phyloP scores from a whole-genome alignment of 2,888 invertebrate genomes.

The Caenorhabditis wallacei region DNA sequence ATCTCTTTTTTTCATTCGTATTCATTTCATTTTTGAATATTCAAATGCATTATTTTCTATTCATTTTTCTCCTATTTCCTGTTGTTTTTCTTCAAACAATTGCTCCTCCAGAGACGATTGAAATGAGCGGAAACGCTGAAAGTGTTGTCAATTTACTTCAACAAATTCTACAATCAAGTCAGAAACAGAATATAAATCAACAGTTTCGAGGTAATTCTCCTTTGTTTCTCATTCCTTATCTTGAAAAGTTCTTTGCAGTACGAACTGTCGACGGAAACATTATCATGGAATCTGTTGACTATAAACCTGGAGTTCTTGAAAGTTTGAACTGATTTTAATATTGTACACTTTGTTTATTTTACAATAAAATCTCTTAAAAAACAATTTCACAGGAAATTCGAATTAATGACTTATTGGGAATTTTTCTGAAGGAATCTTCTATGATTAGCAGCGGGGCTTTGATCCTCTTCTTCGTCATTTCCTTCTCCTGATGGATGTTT shows the following conservation, averaged over 20 bases:
- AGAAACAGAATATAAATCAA: conserved; percentile 57
- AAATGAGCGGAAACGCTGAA: conserved; percentile 22
- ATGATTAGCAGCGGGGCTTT: conserved; percentile 39
- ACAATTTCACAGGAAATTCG: background rate
- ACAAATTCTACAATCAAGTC: conserved; percentile 42
- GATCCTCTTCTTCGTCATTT: conserved; percentile 6
- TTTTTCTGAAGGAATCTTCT: conserved; percentile 42
- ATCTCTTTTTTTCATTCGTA: conserved; percentile 3
- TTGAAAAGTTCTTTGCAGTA: conserved; percentile 33
- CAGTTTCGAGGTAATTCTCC: conserved; percentile 54
- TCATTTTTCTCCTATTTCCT: conserved; percentile 9
- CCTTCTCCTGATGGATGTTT: background rate
- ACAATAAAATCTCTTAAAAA: background rate
- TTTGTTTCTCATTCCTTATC: conserved; percentile 12
- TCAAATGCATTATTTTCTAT: conserved; percentile 26
- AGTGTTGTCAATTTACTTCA: conserved; percentile 38
- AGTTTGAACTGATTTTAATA: conserved; percentile 24
- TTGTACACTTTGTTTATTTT: conserved; percentile 48
- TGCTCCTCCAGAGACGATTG: conserved; percentile 17
- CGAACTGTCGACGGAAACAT: conserved; percentile 55
- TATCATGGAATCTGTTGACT: conserved; percentile 62
- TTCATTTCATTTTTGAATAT: conserved; percentile 7
- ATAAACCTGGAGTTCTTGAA: conserved; percentile 40
- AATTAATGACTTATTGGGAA: conserved; percentile 5
- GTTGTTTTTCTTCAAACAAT: background rate